These are phyloP conservation scores for Stomorhina lunata DNA, from an alignment of 2,888 invertebrate species.

Conservation along the genomic window DNA sequence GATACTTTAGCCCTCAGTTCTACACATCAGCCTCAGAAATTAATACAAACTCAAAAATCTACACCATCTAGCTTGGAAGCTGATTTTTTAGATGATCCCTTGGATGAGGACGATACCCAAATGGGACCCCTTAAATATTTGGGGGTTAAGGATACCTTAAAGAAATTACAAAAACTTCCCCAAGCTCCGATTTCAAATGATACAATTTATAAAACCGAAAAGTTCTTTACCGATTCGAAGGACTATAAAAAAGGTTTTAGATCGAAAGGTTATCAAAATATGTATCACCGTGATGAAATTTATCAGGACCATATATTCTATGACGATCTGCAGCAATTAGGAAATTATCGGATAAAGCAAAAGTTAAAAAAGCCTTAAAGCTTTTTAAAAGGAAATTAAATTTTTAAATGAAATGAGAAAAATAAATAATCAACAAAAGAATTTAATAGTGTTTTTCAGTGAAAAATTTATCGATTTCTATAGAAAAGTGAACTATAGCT, in stretches of 20 bases:
- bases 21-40: neutral
- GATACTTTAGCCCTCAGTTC: conserved; percentile 44
- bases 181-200: neutral
- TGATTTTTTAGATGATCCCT: conserved; percentile 8
- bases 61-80: neutral
- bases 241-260: conserved; percentile 90
- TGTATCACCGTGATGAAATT: conserved; percentile 92
- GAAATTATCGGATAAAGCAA: conserved; percentile 88
- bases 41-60: neutral
- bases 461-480: too few species aligned
- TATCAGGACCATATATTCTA: conserved; percentile 93
- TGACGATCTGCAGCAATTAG: conserved; percentile 90
- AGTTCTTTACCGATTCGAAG: conserved; percentile 85
- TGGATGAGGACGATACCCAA: conserved; percentile 14
- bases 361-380: conserved; percentile 70
- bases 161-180: conserved; percentile 21
- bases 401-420: too few species aligned
- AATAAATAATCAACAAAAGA: too few species aligned
- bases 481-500: too few species aligned
- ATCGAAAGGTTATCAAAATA: conserved; percentile 90
- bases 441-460: too few species aligned
- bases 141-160: conserved; percentile 45
- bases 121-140: conserved; percentile 60
- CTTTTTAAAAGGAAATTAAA: neutral
- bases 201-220: conserved; percentile 47